Evolutionary conservation across 2,888 invertebrate genomes (phyloP).

Genomic region (Fragum whitleyi): DNA sequence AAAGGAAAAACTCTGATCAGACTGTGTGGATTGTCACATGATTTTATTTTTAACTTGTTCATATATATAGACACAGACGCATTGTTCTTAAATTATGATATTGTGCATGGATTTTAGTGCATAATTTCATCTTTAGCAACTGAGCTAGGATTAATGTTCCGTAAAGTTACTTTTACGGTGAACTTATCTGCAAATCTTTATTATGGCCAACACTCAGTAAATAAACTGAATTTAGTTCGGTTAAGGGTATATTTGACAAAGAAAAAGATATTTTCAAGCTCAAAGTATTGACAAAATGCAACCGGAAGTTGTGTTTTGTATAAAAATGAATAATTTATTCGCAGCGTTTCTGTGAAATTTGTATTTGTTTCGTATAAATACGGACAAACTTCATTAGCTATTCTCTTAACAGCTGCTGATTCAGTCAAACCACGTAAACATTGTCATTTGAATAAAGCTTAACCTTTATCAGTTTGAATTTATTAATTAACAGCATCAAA

Average conservation of each 20-base stretch:
- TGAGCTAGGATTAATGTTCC: no score
- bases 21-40: no score
- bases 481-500: neutral
- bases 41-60: no score
- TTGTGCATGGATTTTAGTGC: no score
- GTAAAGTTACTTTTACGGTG: no score
- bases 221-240: no score
- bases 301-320: constrained; percentile 14
- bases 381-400: neutral
- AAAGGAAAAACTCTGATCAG: no score
- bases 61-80: no score
- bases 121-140: no score
- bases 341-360: constrained; percentile 1
- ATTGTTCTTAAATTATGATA: no score
- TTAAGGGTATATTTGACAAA: neutral
- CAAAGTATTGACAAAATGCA: neutral
- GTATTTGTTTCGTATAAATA: neutral
- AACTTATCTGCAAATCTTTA: no score
- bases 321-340: constrained; percentile 20
- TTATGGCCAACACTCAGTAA: no score
- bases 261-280: neutral
- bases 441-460: neutral
- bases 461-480: neutral
- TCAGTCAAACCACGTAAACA: neutral
- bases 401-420: neutral